Evolutionary conservation across 2,797 vertebrate species (phyloP).

Genomic region (Notolepis coatsorum): DNA sequence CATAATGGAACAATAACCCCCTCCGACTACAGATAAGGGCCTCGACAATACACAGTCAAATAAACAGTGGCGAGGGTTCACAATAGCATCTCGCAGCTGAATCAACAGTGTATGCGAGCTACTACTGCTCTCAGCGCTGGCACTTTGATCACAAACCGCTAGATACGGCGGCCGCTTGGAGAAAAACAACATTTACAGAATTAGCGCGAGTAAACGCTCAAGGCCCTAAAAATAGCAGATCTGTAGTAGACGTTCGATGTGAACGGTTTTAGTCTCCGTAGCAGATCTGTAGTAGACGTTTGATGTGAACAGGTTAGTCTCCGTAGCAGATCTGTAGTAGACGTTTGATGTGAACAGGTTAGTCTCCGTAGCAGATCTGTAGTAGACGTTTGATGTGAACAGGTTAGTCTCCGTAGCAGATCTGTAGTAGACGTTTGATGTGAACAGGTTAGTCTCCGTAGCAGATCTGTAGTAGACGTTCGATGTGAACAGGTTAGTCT

Average conservation of each 20-base stretch:
- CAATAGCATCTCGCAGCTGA: conserved; percentile 80
- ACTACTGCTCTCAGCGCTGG: conserved; percentile 54
- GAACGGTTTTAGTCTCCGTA: conserved; percentile 42
- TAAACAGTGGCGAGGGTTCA: conserved; percentile 77
- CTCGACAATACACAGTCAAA: conserved; percentile 79
- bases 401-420: too few species aligned
- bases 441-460: not conserved
- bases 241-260: conserved; percentile 54
- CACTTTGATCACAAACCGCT: conserved; percentile 67
- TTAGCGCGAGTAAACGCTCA: conserved; percentile 64
- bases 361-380: too few species aligned
- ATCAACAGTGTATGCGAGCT: conserved; percentile 76
- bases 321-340: not conserved
- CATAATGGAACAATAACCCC: conserved; percentile 77
- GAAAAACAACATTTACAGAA: conserved; percentile 67
- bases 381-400: conserved; percentile 56
- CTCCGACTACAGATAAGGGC: conserved; percentile 72
- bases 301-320: not conserved
- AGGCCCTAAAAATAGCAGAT: conserved; percentile 61
- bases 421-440: too few species aligned
- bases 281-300: too few species aligned
- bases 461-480: not conserved
- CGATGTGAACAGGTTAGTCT: not conserved
- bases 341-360: too few species aligned
- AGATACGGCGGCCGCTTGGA: conserved; percentile 61